Evolutionary conservation across 2,888 invertebrate genomes (phyloP), one percentile per base, ranked within the genome.

Genomic region (Terebella lapidaria): DNA sequence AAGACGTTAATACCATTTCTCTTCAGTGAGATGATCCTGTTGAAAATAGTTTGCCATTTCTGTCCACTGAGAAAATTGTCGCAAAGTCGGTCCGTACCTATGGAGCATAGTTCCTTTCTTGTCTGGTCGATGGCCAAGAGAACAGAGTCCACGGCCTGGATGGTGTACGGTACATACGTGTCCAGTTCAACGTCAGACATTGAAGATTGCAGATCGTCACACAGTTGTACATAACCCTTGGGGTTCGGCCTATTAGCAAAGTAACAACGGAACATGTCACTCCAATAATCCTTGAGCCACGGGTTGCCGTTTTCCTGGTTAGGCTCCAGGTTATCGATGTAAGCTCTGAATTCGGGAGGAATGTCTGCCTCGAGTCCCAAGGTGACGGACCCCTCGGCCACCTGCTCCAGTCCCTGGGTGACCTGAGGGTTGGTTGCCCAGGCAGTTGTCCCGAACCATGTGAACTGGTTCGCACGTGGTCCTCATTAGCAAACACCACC

Each of bases 71-170:
- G 22, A 10, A 55, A 10, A 15, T 30, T 22, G 5, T 20, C 35
- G 30, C 30, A 35, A 15, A 28, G 26, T 26, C 22, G 5, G 2
- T 10, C 24, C 35, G 29, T 15, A 10, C n/a, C n/a, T 1, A 5
- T 0, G 1, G 10, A 5, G 24, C 55, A 55, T 18, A n/a, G 22
- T 10, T 55, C 35, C 42, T 26, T 18, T 5, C 69, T 61, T 3
- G 71, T 69, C 1, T 54, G 52, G 5, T 65, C 62, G 1, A 70
- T 58, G 2, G 72, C 74, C 4, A 62, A 54, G 10, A 74, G 65
- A 22, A 73, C 63, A 5, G 73, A 69, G 3, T 70, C 66, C 0
- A 74, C 72, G 0, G 75, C 75, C 63, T 71, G 67, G 15, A 74
- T 63, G 24, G 71, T 74, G 61, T 64, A 71, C 0, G 73, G 71